A percentile compares a stretch with the other conserved stretches of the same genome.
phyloP scores from a whole-genome alignment of 2,113 vertebrate species.

The Psophia crepitans region DNA sequence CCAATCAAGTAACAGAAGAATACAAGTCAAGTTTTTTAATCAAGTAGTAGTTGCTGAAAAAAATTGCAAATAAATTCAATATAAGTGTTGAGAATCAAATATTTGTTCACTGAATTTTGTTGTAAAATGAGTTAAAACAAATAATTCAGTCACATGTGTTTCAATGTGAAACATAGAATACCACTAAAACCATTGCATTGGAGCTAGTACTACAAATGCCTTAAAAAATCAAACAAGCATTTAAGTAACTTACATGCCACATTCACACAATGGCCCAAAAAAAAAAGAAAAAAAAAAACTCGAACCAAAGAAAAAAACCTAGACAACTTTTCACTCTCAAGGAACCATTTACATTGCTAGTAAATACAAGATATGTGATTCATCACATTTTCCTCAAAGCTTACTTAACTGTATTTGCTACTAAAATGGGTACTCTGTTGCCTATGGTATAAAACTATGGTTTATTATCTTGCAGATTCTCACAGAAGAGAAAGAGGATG shows the following conservation, averaged over 20 bases:
- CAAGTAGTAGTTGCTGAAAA: neutral
- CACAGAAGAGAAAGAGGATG: neutral
- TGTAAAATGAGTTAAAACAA: neutral
- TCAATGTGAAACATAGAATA: neutral
- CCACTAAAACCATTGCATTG: neutral
- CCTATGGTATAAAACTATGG: neutral
- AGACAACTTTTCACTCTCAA: neutral
- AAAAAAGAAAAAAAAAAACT: too few relatives aligned
- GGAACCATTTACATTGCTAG: neutral
- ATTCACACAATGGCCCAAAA: neutral
- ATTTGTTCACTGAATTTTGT: neutral
- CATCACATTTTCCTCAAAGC: neutral
- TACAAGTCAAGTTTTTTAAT: neutral
- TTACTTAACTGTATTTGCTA: neutral
- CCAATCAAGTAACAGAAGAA: neutral
- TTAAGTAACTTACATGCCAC: neutral
- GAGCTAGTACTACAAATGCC: neutral
- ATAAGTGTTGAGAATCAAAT: neutral
- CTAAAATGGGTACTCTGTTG: neutral
- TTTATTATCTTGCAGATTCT: neutral
- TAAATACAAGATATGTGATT: neutral
- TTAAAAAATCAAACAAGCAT: neutral
- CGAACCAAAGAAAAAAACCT: too few relatives aligned
- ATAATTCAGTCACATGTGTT: neutral
- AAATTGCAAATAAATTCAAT: neutral